Base-by-base conservation (phyloP, 2,888 invertebrate species). In the Pherbina coryleti region DNA sequence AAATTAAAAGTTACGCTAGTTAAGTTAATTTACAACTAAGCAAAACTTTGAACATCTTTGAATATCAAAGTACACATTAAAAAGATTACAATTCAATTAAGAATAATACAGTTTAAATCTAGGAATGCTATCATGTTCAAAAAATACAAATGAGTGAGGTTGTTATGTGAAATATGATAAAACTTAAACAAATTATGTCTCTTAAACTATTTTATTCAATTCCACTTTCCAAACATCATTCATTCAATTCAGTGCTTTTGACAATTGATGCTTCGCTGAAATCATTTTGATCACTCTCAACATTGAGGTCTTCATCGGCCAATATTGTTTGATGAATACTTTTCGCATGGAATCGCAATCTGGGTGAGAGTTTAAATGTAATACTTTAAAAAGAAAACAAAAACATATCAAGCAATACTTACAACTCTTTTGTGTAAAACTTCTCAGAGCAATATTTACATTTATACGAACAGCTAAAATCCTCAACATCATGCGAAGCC, bases 341-440 rank as follows among this genome's bases (percentile, higher is more conserved):
- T 37, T 72, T 66, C 7, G 57, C n/a, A 34, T 77, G 77, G 28
- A 62, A 28, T n/a, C 64, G 67, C 14, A 77, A 67, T 22, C 77
- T 77, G 28, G n/a, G 31, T 17, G 25, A 44, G 31, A 17, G 2
- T 51, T n/a, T 2, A 64, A 64, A 49, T n/a, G 37, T 19, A 19
- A 8, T 28, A 51, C n/a, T 66, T 64, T 19, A 11, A 31, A 25
- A 14, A 14, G 5, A 62, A 51, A 53, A 11, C 19, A 34, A 11
- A 14, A 44, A 55, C 1, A n/a, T n/a, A n/a, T 22, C 3, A 25
- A n/a, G 9, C n/a, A 64, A 31, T 22, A 80, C 86, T 85, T 80
- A 87, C 87, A 82, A 71, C 8, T 84, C 83, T 31, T 83, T 82
- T 4, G 85, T 81, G 74, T 84, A 76, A 78, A 86, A 87, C 5